Conservation (phyloP, 2,888 invertebrate species). For the Operophtera brumata region DNA sequence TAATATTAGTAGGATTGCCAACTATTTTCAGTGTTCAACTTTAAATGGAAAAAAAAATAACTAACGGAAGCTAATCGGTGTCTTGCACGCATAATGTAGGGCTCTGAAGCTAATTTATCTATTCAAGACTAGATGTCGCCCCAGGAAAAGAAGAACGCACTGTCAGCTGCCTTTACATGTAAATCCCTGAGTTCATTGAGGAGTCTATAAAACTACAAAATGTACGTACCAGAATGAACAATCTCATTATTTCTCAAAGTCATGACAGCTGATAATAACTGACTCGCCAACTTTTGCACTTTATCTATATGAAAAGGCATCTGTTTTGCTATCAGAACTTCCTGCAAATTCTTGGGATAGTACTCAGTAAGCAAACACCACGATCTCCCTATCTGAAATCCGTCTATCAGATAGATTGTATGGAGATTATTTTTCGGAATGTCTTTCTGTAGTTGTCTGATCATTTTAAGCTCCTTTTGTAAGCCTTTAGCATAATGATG, state of each 20-base stretch:
- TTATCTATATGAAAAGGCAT: constrained; percentile 46
- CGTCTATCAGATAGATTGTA: constrained; percentile 37
- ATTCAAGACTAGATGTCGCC: too few relatives aligned
- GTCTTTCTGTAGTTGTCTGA: constrained; percentile 40
- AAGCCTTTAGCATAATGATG: background rate
- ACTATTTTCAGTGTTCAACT: too few relatives aligned
- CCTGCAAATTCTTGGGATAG: constrained; percentile 50
- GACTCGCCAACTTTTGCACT: constrained; percentile 50
- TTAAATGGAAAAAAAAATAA: too few relatives aligned
- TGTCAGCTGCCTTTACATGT: too few relatives aligned
- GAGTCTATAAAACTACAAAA: too few relatives aligned
- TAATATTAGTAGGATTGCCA: too few relatives aligned
- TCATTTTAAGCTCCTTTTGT: constrained; percentile 39
- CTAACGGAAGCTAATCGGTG: too few relatives aligned
- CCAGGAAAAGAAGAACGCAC: too few relatives aligned
- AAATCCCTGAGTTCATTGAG: too few relatives aligned
- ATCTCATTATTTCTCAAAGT: constrained; percentile 48
- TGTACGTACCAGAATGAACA: constrained; percentile 54
- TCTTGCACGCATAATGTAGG: too few relatives aligned
- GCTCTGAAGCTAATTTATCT: too few relatives aligned
- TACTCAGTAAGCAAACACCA: constrained; percentile 57
- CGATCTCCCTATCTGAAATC: constrained; percentile 35
- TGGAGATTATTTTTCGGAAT: constrained; percentile 39
- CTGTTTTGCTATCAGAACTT: constrained; percentile 36
- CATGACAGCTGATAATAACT: constrained; percentile 53